Percentiles rank a stretch among this genome's conserved stretches.
Evolutionary conservation across 1,140 invertebrate species (phyloP).

Genomic region (Bicyclus anynana): DNA sequence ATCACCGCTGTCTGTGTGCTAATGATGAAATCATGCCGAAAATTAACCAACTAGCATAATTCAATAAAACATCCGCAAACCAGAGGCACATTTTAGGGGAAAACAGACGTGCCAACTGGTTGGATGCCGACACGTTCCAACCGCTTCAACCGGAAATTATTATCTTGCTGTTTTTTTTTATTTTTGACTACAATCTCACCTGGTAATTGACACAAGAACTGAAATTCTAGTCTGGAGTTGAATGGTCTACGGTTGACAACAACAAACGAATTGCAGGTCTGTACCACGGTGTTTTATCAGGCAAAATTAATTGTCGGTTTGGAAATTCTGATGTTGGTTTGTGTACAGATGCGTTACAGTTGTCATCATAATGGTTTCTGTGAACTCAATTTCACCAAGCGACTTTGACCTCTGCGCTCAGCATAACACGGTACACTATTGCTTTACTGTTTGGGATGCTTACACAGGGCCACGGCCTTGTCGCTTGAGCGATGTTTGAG

Average conservation of each 20-base stretch:
- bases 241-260: too few relatives aligned
- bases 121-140: too few relatives aligned
- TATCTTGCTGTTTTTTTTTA: too few relatives aligned
- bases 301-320: too few relatives aligned
- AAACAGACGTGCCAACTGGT: not conserved
- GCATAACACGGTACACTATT: conserved; percentile 18
- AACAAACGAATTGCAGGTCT: too few relatives aligned
- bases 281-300: too few relatives aligned
- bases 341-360: not conserved
- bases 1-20: not conserved
- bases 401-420: conserved; percentile 10
- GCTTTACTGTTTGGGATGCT: not conserved
- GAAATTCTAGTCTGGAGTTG: too few relatives aligned
- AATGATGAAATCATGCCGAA: conserved; percentile 22
- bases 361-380: conserved; percentile 9
- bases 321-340: not conserved
- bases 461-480: not conserved
- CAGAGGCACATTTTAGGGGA: conserved; percentile 2
- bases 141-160: too few relatives aligned
- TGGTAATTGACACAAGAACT: too few relatives aligned
- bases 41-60: conserved; percentile 25
- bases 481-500: too few relatives aligned
- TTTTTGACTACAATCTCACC: too few relatives aligned
- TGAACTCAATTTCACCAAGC: conserved; percentile 7
- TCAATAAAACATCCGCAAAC: conserved; percentile 24